These are phyloP conservation scores for Sinopyrophorus schimmeli DNA, from an alignment of 2,888 invertebrate species.

Conservation along the genomic window DNA sequence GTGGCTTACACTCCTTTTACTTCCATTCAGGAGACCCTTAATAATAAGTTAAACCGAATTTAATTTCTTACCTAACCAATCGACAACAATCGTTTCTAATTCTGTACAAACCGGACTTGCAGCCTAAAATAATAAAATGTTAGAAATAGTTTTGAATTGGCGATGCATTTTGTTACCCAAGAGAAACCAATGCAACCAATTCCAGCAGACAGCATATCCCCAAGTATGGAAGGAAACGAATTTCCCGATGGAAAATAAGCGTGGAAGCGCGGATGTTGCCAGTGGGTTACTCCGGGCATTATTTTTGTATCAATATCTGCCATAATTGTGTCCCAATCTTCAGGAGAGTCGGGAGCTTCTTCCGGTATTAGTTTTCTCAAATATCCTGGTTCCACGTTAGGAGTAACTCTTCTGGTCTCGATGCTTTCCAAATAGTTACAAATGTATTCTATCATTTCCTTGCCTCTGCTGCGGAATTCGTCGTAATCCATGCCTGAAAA, in stretches of 20 bases:
- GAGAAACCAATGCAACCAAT: constrained; percentile 98
- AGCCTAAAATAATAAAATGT: constrained; percentile 64
- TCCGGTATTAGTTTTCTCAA: constrained; percentile 75
- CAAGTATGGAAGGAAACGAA: constrained; percentile 94
- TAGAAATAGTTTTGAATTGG: background rate
- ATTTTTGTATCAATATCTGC: constrained; percentile 86
- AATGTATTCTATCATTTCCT: constrained; percentile 94
- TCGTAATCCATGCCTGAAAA: constrained; percentile 74
- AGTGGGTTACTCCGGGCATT: constrained; percentile 95
- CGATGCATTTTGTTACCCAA: constrained; percentile 70
- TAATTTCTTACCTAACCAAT: constrained; percentile 71
- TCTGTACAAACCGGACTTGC: constrained; percentile 98
- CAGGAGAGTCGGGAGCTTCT: constrained; percentile 80
- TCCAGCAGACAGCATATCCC: constrained; percentile 94
- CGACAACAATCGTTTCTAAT: constrained; percentile 91
- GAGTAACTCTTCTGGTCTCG: constrained; percentile 79
- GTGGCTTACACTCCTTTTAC: too few relatives aligned
- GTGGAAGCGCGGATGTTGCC: constrained; percentile 98
- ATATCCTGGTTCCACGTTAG: constrained; percentile 90
- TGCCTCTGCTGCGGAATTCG: constrained; percentile 83
- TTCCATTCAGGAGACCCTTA: too few relatives aligned
- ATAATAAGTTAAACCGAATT: too few relatives aligned
- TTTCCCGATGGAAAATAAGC: constrained; percentile 99
- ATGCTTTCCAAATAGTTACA: constrained; percentile 86
- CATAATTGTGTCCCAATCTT: constrained; percentile 88